These are phyloP conservation scores for Zaprionus kolodkinae DNA, from an alignment of 1,140 invertebrate genomes.

Conservation along the genomic window DNA sequence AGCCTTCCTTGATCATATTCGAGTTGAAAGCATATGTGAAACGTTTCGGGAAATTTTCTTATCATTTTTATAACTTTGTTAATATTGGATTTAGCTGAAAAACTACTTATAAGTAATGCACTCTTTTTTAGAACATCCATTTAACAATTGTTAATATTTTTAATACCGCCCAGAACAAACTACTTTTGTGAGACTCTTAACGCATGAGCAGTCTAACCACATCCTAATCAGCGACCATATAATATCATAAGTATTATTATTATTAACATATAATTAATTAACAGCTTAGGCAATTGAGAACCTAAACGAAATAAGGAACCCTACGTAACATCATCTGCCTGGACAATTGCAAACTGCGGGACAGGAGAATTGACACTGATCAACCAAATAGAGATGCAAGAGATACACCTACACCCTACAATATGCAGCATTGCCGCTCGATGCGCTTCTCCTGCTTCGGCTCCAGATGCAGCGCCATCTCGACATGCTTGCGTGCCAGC, in stretches of 20 bases:
- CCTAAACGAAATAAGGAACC: constrained; percentile 68
- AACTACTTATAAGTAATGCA: not conserved
- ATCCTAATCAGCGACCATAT: not conserved
- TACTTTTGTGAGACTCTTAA: constrained; percentile 4
- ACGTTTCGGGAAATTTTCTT: not conserved
- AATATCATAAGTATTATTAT: constrained; percentile 38
- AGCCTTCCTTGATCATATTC: not conserved
- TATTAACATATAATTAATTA: constrained; percentile 56
- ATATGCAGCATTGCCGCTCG: constrained; percentile 80
- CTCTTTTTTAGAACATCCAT: constrained; percentile 3
- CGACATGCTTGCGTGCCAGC: constrained; percentile 78
- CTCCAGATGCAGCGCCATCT: constrained; percentile 76
- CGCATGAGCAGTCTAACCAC: constrained; percentile 4
- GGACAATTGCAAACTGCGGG: not conserved
- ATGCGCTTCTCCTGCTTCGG: constrained; percentile 77
- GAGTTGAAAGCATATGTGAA: not conserved
- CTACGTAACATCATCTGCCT: constrained; percentile 1
- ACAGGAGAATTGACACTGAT: constrained; percentile 35
- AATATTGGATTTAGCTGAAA: not conserved
- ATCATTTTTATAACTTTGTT: not conserved
- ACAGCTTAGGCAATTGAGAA: constrained; percentile 59
- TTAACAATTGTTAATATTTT: constrained; percentile 1
- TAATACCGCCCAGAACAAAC: not conserved
- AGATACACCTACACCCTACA: constrained; percentile 47
- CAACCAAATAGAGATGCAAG: constrained; percentile 28